Evolutionary conservation across 2,888 invertebrate genomes (phyloP), one percentile per base, ranked within the genome.

Genomic region (Plagiodera versicolora): DNA sequence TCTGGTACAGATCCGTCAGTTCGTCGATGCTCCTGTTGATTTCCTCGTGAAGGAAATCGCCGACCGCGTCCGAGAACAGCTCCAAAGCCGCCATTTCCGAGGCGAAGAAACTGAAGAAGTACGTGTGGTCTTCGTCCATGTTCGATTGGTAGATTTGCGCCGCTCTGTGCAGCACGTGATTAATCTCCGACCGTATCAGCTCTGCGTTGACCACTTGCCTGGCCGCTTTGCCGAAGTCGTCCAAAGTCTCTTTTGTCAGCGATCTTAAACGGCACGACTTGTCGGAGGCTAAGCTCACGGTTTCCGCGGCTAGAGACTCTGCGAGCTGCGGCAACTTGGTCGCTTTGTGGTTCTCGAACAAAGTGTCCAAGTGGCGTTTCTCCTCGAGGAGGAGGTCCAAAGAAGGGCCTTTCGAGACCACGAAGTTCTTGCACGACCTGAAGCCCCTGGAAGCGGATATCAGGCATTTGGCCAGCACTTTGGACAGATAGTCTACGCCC

Each of bases 121-220:
- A 82, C 64, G 79, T 76, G 20, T 85, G 82, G 64, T 86, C 83
- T 4, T 77, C 79, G 11, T 81, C 78, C 24, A 75, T 67, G 44
- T 84, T 84, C 32, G 81, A 81, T 72, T 89, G 90, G 75, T 90
- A 89, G 3, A 86, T 81, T 72, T 87, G 87, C 4, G 89, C 89
- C 58, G 89, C 90, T 44, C 88, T 84, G 72, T 84, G 82, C 74
- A 91, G 84, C 5, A 91, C 89, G 61, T 90, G 89, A 16, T 89
- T 86, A 63, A 91, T 89, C 80, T 91, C 91, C 0, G 89, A 88
- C 73, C 90, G 89, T 24, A 91, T 89, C 24, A 92, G 81, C 76
- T 90, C 90, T 1, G 87, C 85, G 70, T 89, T 89, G 0, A 91
- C 87, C 1, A 88, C 86, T 72, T 91, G 89, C 56, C 89, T 87